A percentile compares a stretch with the other conserved stretches of the same genome.
These are phyloP conservation scores for Ypsolopha sequella DNA, from an alignment of 2,888 invertebrate species.

Conservation along the genomic window DNA sequence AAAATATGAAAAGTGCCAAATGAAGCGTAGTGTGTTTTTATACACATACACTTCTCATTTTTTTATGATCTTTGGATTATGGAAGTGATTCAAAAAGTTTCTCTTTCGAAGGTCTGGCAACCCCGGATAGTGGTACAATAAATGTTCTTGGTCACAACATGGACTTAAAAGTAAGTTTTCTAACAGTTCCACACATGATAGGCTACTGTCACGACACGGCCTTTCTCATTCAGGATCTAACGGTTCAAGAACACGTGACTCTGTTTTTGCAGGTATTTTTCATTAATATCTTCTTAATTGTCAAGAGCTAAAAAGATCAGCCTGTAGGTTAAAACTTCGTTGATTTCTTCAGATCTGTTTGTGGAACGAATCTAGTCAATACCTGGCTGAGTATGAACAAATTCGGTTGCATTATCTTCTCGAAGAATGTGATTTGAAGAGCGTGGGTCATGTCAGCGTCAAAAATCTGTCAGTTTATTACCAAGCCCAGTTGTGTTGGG, in stretches of 20 bases:
- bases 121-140: constrained; percentile 37
- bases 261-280: too few species aligned
- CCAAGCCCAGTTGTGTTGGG: constrained; percentile 56
- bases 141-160: constrained; percentile 33
- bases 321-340: too few species aligned
- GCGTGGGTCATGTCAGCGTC: constrained; percentile 23
- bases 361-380: constrained; percentile 30
- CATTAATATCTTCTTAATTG: too few species aligned
- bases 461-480: constrained; percentile 32
- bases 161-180: constrained; percentile 12
- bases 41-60: too few species aligned
- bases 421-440: constrained; percentile 31
- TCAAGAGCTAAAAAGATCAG: too few species aligned
- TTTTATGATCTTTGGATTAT: not conserved
- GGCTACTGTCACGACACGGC: constrained; percentile 43
- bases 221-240: constrained; percentile 39
- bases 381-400: constrained; percentile 25
- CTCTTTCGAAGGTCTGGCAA: constrained; percentile 30
- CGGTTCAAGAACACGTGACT: constrained; percentile 41
- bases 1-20: too few species aligned
- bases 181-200: constrained; percentile 36
- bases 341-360: constrained; percentile 30
- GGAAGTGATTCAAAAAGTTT: not conserved
- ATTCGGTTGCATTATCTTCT: constrained; percentile 26
- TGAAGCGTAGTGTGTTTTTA: too few species aligned